Evolutionary conservation across 2,888 invertebrate species (phyloP).

Genomic region (Epicampocera succincta): DNA sequence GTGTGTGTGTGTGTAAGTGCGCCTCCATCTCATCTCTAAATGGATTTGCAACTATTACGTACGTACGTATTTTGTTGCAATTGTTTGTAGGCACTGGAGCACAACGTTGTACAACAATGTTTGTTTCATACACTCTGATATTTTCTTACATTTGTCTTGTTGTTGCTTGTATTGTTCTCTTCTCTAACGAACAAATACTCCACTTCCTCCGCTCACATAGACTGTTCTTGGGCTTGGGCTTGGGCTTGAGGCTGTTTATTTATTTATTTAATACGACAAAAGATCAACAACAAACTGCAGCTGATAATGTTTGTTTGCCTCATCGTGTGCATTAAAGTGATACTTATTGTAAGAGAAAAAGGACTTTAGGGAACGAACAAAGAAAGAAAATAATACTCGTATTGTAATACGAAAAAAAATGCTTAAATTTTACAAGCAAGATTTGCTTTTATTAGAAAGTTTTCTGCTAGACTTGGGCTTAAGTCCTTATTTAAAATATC

Average conservation of each 20-base stretch:
- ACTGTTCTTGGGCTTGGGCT: slow-evolving; percentile 19
- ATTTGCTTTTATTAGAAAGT: too few species aligned
- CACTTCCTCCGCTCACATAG: slow-evolving; percentile 36
- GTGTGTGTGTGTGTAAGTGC: slow-evolving; percentile 22
- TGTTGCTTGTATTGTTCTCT: not conserved
- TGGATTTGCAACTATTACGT: slow-evolving; percentile 71
- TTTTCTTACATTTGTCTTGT: slow-evolving; percentile 6
- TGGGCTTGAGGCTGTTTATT: slow-evolving; percentile 44
- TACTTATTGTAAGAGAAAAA: slow-evolving; percentile 52
- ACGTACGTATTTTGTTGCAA: slow-evolving; percentile 76
- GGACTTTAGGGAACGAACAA: slow-evolving; percentile 30
- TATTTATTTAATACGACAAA: slow-evolving; percentile 45
- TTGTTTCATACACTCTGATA: slow-evolving; percentile 61
- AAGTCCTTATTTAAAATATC: too few species aligned
- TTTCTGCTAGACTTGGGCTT: too few species aligned
- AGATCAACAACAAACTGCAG: slow-evolving; percentile 57
- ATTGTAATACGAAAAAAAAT: too few species aligned
- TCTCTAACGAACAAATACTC: slow-evolving; percentile 8
- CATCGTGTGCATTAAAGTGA: slow-evolving; percentile 59
- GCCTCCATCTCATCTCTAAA: slow-evolving; percentile 1
- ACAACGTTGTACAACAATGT: slow-evolving; percentile 71
- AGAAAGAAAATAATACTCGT: not conserved
- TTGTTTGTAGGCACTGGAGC: slow-evolving; percentile 78
- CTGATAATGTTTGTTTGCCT: slow-evolving; percentile 63
- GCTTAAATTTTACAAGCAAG: too few species aligned